Evolutionary conservation across 1,140 invertebrate species (phyloP).

Genomic region (Drosophila tsacasi): DNA sequence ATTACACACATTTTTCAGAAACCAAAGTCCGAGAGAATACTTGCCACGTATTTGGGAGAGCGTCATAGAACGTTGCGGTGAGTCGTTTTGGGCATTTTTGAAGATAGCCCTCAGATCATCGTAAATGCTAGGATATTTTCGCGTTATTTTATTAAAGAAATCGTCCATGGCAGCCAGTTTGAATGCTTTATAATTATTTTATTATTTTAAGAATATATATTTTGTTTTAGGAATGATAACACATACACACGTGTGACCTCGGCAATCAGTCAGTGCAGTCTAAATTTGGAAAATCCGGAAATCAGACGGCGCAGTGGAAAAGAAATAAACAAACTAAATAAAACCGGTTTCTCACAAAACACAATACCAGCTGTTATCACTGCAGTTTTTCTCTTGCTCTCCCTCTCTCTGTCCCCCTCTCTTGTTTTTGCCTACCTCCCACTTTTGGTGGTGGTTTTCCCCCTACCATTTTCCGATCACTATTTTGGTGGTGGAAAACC

Average conservation of each 20-base stretch:
- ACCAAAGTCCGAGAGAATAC: background rate
- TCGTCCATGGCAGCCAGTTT: conserved; percentile 48
- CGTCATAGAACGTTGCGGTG: conserved; percentile 50
- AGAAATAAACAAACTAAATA: conserved; percentile 27
- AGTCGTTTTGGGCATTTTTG: conserved; percentile 22
- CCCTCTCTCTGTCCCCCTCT: background rate
- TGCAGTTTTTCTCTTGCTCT: conserved; percentile 13
- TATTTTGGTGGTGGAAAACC: conserved; percentile 38
- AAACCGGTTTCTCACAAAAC: conserved; percentile 49
- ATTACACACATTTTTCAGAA: background rate
- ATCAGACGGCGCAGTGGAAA: background rate
- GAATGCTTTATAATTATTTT: background rate
- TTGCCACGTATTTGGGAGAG: conserved; percentile 62
- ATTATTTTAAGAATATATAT: background rate
- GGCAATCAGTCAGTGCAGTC: conserved; percentile 25
- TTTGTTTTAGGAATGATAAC: background rate
- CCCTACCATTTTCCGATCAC: conserved; percentile 19
- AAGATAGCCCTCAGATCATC: conserved; percentile 42
- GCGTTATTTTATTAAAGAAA: conserved; percentile 50
- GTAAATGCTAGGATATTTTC: conserved; percentile 37
- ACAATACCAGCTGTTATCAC: conserved; percentile 21
- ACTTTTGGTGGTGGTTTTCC: conserved; percentile 51
- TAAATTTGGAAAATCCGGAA: conserved; percentile 28
- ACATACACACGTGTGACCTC: conserved; percentile 19
- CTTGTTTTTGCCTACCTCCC: background rate